Evolutionary conservation across 2,797 vertebrate species (phyloP), one percentile per base, ranked within the genome.

Genomic region (Clarias fuscus): DNA sequence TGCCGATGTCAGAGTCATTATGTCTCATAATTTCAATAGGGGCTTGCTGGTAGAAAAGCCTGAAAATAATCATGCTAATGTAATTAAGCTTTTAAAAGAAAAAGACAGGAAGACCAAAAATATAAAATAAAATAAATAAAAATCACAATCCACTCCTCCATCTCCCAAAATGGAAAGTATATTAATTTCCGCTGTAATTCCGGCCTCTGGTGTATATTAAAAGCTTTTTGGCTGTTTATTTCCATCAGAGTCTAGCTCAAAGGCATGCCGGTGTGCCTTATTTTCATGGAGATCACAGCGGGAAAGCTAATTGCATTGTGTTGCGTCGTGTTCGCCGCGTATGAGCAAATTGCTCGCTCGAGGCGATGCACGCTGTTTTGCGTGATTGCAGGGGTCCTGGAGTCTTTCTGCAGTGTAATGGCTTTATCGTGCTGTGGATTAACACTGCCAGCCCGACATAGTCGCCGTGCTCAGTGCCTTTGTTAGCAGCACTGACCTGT

Each of bases 281-380:
- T 85, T 86, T 85, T 88, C 85, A 72, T 86, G 33, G 78, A 83
- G 88, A 90, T 86, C 89, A 59, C 85, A 78, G 48, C 53, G 58
- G 77, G 87, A 88, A 89, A 86, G 86, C 88, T 91, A 90, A 91
- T 91, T 92, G 88, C 86, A 68, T 85, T 76, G 48, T 89, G 90
- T 88, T 89, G 90, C 86, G 87, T 88, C 91, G 85, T 93, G 90
- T 94, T 94, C 92, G 88, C 89, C 84, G 91, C 91, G 92, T 86
- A 90, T 88, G 90, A 87, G 87, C 82, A 90, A 92, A 93, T 93
- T 92, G 91, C 92, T 91, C 91, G 92, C 91, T 89, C 86, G 48
- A 92, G 89, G 92, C 91, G 88, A 89, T 89, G 84, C 87, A 73
- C 86, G 89, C 90, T 86, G 91, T 89, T 91, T 92, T 89, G 89